Percentiles rank a stretch among this genome's conserved stretches.
phyloP scores from a whole-genome alignment of 2,797 vertebrate species.

The Holocentrus rufus region DNA sequence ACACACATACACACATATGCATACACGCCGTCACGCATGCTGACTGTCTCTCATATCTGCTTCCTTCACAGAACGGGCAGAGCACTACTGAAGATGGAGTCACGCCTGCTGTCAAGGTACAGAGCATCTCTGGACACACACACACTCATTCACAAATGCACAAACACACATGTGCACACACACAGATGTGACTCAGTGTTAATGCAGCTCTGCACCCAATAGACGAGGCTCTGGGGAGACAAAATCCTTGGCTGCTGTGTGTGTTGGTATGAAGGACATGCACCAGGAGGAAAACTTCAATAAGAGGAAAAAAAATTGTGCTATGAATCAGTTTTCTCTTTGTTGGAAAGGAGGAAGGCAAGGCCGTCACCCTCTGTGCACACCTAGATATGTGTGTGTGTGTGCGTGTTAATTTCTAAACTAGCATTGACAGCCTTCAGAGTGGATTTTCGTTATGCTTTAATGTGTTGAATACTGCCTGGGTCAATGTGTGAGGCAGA shows the following conservation, averaged over 20 bases:
- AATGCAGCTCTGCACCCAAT: constrained; percentile 15
- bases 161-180: constrained; percentile 2
- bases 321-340: constrained; percentile 28
- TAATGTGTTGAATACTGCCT: constrained; percentile 45
- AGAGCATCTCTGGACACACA: constrained; percentile 12
- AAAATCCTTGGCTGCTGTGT: constrained; percentile 26
- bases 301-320: constrained; percentile 35
- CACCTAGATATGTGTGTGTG: constrained; percentile 7
- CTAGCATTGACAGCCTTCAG: constrained; percentile 21
- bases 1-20: constrained; percentile 17
- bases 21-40: constrained; percentile 30
- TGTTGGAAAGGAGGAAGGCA: neutral
- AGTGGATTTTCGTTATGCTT: constrained; percentile 30
- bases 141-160: constrained; percentile 1
- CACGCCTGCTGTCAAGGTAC: constrained; percentile 77
- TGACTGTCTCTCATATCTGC: constrained; percentile 66
- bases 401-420: constrained; percentile 33
- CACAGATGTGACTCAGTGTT: constrained; percentile 36
- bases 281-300: constrained; percentile 14
- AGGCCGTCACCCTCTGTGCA: neutral
- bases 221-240: constrained; percentile 12
- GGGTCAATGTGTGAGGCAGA: constrained; percentile 24
- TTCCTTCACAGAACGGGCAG: constrained; percentile 89
- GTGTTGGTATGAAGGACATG: constrained; percentile 1
- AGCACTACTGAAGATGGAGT: constrained; percentile 85